Evolutionary conservation across 2,888 invertebrate species (phyloP), one percentile per base, ranked within the genome.

Genomic region (Hirtodrosophila confusa): DNA sequence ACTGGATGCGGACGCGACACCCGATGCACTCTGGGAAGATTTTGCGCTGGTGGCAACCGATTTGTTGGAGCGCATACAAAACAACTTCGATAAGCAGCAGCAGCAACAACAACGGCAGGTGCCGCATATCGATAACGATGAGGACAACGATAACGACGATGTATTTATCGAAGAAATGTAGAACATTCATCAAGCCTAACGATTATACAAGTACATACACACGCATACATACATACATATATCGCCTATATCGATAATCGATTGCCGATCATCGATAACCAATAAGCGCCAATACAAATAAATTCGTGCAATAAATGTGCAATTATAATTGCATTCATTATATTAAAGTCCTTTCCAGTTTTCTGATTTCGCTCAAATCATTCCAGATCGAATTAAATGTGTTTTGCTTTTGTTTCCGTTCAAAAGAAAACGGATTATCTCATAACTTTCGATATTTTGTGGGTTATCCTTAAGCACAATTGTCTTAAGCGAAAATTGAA

Each of bases 21-120:
- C 82, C 69, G 54, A 84, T 78, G 74, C 72, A 17, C 90, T 94
- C 9, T 96, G 96, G 96, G 96, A 96, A 89, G 95, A 95, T 83
- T 94, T 96, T 84, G 94, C 95, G 1, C 93, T 93, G 12, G 95
- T 96, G 0, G 96, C 95, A 0, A 94, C 95, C 39, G 95, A 96
- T 80, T 91, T 96, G 62, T 89, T 96, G 69, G 95, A 95, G 87
- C 88, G 91, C 36, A 89, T 92, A 65, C 92, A 92, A 69, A 86
- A 88, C 12, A 88, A 86, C 37, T 87, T 86, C 35, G 88, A 89
- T 37, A 87, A 69, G 49, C 77, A 74, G 49, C 77, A 73, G 9
- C 56, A 65, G 4, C 56, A 57, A 27, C 58, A 56, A 36, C 57
- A 50, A 10, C 23, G 12, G n/a, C 31, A 55, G 9, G 5, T 53